Evolutionary conservation across 2,113 vertebrate genomes (phyloP), one percentile per base, ranked within the genome.

Genomic region (Sigmodon hispidus): DNA sequence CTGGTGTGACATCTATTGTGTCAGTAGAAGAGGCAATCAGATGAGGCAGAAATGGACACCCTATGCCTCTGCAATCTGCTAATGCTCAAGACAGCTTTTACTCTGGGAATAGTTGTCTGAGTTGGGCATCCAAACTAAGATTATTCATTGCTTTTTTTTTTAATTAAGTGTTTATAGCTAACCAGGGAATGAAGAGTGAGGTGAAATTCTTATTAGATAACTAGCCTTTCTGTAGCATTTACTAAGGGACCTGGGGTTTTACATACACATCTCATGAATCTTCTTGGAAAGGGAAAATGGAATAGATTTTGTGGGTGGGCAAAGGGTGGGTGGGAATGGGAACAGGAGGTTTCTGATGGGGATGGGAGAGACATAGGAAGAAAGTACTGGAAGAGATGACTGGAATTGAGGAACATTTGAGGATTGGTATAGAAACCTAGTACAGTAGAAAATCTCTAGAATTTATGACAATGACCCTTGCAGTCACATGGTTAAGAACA

Each of bases 11-110:
- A 70, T 94, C 65, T 65, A 89, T 45, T 63, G 95, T 63, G 97
- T 95, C 92, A 90, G 91, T 75, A n/a, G 19, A 43, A 92, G 96
- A 94, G 81, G 92, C 96, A 95, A 89, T 94, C 95, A 91, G 96
- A 97, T 45, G 87, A 94, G 87, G 61, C 0, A 1, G 59, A 59
- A 67, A 50, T 40, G 94, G 95, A 91, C 63, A 96, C 92, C 70
- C 96, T 87, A 36, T 55, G 63, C 90, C 94, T 97, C 16, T 67
- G 59, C 94, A 86, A 86, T 95, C 92, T 96, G 73, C 80, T 92
- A 52, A 87, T 70, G 70, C 67, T 93, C 80, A 87, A 21, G 59
- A 88, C 88, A 88, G 50, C 48, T 72, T 96, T 67, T 85, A 88
- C 92, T 83, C 93, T 52, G 70, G 93, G 90, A 89, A 77, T 72